Conservation (phyloP, 1,140 invertebrate genomes). For the Drosophila burlai region DNA sequence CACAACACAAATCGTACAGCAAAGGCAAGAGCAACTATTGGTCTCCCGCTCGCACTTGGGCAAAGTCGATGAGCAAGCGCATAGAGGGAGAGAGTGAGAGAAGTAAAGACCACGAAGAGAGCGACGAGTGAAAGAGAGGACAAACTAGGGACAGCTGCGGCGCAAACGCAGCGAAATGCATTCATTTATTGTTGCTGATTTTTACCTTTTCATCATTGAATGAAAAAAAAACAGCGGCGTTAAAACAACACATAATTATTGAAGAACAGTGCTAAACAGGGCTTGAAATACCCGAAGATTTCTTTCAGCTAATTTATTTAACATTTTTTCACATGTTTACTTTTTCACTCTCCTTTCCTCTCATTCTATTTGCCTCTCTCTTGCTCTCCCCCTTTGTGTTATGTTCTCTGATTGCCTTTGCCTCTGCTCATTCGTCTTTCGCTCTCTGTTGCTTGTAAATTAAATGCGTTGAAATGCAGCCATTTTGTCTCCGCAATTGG, state of each 20-base stretch:
- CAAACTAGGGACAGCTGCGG: conserved; percentile 22
- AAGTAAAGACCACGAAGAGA: conserved; percentile 13
- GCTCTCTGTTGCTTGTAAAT: conserved; percentile 64
- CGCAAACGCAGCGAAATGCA: conserved; percentile 56
- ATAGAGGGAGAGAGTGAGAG: conserved; percentile 18
- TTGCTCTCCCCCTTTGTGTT: conserved; percentile 49
- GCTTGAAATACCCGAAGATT: not conserved
- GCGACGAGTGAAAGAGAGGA: not conserved
- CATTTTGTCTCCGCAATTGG: conserved; percentile 80
- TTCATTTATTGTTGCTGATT: conserved; percentile 35
- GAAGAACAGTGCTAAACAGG: not conserved
- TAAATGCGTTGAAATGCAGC: conserved; percentile 80
- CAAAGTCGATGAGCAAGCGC: conserved; percentile 15
- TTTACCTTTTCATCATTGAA: not conserved
- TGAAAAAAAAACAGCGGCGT: conserved; percentile 6
- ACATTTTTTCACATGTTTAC: conserved; percentile 46
- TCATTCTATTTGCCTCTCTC: not conserved
- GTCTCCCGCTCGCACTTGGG: conserved; percentile 25
- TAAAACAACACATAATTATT: not conserved
- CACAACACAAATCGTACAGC: conserved; percentile 21
- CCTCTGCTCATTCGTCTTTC: conserved; percentile 13
- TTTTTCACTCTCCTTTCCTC: conserved; percentile 15
- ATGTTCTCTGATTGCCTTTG: conserved; percentile 49
- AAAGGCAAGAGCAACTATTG: conserved; percentile 20
- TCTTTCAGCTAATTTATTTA: conserved; percentile 57